phyloP scores from a whole-genome alignment of 30 jellyfish, hydroid and myxozoan genomes.

The Aurelia coerulea region DNA sequence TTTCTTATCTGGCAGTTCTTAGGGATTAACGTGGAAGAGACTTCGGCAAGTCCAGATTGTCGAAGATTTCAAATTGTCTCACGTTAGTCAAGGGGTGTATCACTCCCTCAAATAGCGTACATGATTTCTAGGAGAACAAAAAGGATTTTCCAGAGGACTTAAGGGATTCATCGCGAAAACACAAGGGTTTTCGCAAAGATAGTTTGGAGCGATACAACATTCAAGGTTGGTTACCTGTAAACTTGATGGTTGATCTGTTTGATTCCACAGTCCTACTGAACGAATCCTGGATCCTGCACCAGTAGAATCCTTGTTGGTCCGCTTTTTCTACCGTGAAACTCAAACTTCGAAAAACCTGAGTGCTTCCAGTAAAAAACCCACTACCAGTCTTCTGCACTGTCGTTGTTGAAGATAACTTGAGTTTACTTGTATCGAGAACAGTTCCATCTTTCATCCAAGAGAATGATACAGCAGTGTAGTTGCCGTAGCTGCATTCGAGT shows the following conservation, averaged over 20 bases:
- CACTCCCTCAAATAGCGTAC: too few relatives aligned
- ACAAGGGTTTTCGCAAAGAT: too few relatives aligned
- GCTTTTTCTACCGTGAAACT: constrained; percentile 11
- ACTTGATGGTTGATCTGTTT: constrained; percentile 14
- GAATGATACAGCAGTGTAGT: constrained; percentile 40
- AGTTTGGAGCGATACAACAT: too few relatives aligned
- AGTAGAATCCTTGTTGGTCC: constrained; percentile 44
- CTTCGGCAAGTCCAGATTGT: too few relatives aligned
- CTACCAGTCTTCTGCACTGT: not conserved
- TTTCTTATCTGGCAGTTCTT: too few relatives aligned
- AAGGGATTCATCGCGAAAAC: too few relatives aligned
- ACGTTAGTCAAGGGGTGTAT: too few relatives aligned
- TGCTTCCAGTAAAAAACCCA: constrained; percentile 30
- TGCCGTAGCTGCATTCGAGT: constrained; percentile 35
- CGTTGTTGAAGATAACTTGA: constrained; percentile 1
- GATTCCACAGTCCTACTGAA: constrained; percentile 30
- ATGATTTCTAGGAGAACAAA: too few relatives aligned
- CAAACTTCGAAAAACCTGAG: not conserved
- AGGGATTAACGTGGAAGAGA: too few relatives aligned
- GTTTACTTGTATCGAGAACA: not conserved
- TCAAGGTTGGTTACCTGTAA: constrained; percentile 39
- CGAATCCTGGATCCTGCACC: constrained; percentile 49
- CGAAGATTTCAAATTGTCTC: too few relatives aligned
- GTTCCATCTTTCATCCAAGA: constrained; percentile 36
- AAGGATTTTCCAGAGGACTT: too few relatives aligned